phyloP scores from a whole-genome alignment of 2,888 invertebrate genomes.

The Cremastinae sp. region DNA sequence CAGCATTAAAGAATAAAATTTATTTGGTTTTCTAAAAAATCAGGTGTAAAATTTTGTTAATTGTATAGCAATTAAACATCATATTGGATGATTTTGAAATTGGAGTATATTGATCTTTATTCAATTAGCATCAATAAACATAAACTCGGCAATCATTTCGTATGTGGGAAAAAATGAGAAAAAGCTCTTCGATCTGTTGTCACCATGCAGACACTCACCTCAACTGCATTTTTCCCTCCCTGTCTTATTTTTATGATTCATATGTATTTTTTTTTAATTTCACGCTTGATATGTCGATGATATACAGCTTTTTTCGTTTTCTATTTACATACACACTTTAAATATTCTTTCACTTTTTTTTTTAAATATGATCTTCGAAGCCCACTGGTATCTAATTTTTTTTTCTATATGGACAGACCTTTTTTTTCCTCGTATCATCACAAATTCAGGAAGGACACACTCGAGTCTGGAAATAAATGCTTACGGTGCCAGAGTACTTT shows the following conservation, averaged over 20 bases:
- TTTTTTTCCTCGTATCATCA: neutral
- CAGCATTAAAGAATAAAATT: no score
- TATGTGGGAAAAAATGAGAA: no score
- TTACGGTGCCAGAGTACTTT: slow-evolving; percentile 5
- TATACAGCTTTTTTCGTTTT: slow-evolving; percentile 33
- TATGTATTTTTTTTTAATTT: slow-evolving; percentile 20
- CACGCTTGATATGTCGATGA: slow-evolving; percentile 59
- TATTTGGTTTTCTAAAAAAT: no score
- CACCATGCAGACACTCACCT: no score
- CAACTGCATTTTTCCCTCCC: neutral
- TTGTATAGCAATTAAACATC: no score
- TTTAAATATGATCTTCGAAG: neutral
- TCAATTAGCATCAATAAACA: no score
- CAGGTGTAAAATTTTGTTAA: no score
- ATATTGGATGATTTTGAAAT: no score
- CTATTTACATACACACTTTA: slow-evolving; percentile 55
- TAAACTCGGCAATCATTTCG: no score
- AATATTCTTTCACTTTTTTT: slow-evolving; percentile 12
- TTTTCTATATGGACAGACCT: neutral
- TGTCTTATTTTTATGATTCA: neutral
- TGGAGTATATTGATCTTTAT: no score
- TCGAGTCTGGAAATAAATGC: slow-evolving; percentile 1
- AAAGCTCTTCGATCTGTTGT: no score
- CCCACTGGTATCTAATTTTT: neutral
- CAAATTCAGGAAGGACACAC: slow-evolving; percentile 10